Base-by-base conservation (phyloP, 1,140 invertebrate genomes). In the Pseudomyrmex dendroicus region DNA sequence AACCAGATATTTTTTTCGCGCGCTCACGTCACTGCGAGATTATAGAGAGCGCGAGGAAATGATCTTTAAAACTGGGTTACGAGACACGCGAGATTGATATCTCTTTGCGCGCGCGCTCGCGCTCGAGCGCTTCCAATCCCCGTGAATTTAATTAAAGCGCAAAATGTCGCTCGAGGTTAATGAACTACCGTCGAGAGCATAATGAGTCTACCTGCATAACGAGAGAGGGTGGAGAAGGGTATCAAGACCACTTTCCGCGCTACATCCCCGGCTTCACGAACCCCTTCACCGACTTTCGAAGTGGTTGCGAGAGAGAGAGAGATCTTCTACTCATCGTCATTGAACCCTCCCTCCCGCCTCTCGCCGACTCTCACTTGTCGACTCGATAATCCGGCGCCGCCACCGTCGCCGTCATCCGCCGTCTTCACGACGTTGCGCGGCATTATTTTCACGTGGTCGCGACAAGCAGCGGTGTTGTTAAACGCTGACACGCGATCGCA, bases 231-330 rank as follows among this genome's bases (percentile, higher is more conserved):
- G 22, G 54, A 80, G 67, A 56, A 83, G 3, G 80, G 72, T 62
- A 85, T 86, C 85, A 77, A 82, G 67, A 73, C 54, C 73, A 77
- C 80, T 88, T 85, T 73, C 50, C 76, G 62, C 74, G 87, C 84
- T 82, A 20, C 54, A 74, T 76, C 63, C 63, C 73, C 73, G 63
- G 78, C 80, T 74, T 86, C 72, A 68, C 73, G 67, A 73, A 54
- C 78, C 59, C 35, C 84, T 85, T 82, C 73, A 61, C 44, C 73
- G 72, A 83, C 80, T 89, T 84, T 84, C 80, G 17, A 68, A 87
- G 86, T 87, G 73, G 73, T 67, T 86, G 68, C 73, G 85, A 7
- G 35, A 35, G 35, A 35, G 35, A 35, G 35, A 35, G 35, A 57
- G 78, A 74, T 78, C 80, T 84, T 67, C 70, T 64, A 63, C 72